Percentiles rank a stretch among this genome's conserved stretches.
phyloP scores from a whole-genome alignment of 2,888 invertebrate genomes.

The Athalia cordata region DNA sequence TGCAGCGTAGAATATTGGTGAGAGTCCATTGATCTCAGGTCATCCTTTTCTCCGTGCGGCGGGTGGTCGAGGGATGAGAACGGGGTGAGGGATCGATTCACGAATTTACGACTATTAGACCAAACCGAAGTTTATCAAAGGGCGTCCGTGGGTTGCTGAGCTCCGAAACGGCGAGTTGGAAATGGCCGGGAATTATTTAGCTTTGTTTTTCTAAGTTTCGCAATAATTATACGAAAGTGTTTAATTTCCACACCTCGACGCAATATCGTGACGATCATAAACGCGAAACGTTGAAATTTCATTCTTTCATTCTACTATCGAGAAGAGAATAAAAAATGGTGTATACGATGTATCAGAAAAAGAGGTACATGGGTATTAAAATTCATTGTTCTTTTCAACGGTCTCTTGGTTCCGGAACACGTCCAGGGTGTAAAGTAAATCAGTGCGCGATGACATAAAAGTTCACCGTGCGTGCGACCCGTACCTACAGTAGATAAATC shows the following conservation, averaged over 20 bases:
- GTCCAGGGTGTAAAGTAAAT: conserved; percentile 23
- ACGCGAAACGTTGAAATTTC: background rate
- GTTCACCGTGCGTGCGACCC: conserved; percentile 21
- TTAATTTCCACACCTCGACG: too few species aligned
- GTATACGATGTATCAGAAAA: background rate
- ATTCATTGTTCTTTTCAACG: conserved; percentile 19
- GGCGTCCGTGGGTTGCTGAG: background rate
- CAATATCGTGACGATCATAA: too few species aligned
- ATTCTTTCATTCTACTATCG: background rate
- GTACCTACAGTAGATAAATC: background rate
- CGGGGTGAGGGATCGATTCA: conserved; percentile 17
- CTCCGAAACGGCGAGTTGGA: background rate
- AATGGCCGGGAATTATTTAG: too few species aligned
- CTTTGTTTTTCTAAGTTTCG: too few species aligned
- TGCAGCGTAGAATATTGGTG: conserved; percentile 52
- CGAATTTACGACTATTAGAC: conserved; percentile 47
- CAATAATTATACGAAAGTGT: too few species aligned
- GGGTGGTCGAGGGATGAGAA: too few species aligned
- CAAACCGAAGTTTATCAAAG: conserved; percentile 38
- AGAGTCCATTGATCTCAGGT: conserved; percentile 56
- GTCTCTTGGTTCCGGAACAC: conserved; percentile 24
- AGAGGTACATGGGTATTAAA: too few species aligned
- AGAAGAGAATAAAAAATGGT: too few species aligned
- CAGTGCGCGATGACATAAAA: conserved; percentile 23
- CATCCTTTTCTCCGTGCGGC: background rate